Percentiles rank a stretch among this genome's conserved stretches.
Evolutionary conservation across 2,888 invertebrate genomes (phyloP).

Genomic region (Sarcophaga rosellei): DNA sequence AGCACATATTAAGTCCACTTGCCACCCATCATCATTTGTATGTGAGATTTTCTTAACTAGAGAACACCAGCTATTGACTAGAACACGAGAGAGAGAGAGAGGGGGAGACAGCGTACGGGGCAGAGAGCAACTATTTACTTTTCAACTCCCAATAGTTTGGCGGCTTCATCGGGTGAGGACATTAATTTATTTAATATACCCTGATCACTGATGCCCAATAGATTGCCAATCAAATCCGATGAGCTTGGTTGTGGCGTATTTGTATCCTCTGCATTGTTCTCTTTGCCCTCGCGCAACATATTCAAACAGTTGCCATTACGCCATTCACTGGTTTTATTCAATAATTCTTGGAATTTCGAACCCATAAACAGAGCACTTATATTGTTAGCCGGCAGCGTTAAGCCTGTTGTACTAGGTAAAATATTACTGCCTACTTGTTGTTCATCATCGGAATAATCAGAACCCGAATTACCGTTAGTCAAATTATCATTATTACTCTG

Average conservation of each 20-base stretch:
- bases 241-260: slow-evolving; percentile 68
- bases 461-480: slow-evolving; percentile 75
- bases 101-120: neutral
- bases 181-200: slow-evolving; percentile 92
- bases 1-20: too few species aligned
- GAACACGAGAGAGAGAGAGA: slow-evolving; percentile 57
- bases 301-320: slow-evolving; percentile 73
- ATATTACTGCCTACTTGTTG: slow-evolving; percentile 73
- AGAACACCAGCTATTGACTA: slow-evolving; percentile 67
- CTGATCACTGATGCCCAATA: slow-evolving; percentile 93
- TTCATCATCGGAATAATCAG: slow-evolving; percentile 81
- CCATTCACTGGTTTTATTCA: slow-evolving; percentile 79
- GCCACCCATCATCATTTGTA: too few species aligned
- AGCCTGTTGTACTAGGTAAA: slow-evolving; percentile 65
- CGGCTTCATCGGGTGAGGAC: slow-evolving; percentile 92
- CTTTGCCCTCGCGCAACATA: slow-evolving; percentile 76
- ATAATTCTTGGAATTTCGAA: slow-evolving; percentile 78
- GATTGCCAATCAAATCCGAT: slow-evolving; percentile 91
- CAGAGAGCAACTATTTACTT: slow-evolving; percentile 79
- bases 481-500: slow-evolving; percentile 70
- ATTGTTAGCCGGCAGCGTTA: slow-evolving; percentile 55
- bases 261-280: slow-evolving; percentile 75
- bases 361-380: slow-evolving; percentile 71
- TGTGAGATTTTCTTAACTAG: slow-evolving; percentile 20
- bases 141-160: slow-evolving; percentile 92